Percentiles rank a stretch among this genome's conserved stretches.
Evolutionary conservation across 2,888 invertebrate genomes (phyloP).

Genomic region (Heliothis peltigera): DNA sequence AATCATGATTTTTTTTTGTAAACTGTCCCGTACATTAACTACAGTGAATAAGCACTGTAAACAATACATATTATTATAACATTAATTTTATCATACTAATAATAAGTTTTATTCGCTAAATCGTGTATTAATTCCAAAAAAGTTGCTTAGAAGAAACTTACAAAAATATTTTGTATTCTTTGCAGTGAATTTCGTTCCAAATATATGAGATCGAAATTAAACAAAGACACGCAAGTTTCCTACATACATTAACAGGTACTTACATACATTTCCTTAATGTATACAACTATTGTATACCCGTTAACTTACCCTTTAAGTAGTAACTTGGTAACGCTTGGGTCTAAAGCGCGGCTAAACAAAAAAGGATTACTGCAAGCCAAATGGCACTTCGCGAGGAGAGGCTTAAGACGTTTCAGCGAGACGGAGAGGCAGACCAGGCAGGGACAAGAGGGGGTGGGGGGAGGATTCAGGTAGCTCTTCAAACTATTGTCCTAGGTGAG

Average conservation of each 20-base stretch:
- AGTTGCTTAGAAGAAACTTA: too few species aligned
- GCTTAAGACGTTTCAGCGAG: conserved; percentile 49
- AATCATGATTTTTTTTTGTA: too few species aligned
- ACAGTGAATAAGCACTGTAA: too few species aligned
- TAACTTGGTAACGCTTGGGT: conserved; percentile 12
- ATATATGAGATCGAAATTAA: too few species aligned
- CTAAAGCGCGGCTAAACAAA: conserved; percentile 53
- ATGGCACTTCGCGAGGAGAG: conserved; percentile 54
- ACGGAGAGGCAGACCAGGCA: conserved; percentile 24
- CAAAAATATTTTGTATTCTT: too few species aligned
- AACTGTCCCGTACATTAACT: too few species aligned
- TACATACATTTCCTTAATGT: not conserved
- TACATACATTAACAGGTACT: too few species aligned
- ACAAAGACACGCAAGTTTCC: not conserved
- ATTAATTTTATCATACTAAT: too few species aligned
- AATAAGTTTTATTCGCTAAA: too few species aligned
- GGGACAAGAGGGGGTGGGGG: conserved; percentile 1
- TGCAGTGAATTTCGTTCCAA: too few species aligned
- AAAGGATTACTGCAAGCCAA: conserved; percentile 62
- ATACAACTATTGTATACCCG: conserved; percentile 1
- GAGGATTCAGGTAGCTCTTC: conserved; percentile 26
- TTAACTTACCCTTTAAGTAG: conserved; percentile 1
- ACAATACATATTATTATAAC: too few species aligned
- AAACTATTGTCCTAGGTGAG: conserved; percentile 12
- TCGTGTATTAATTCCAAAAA: too few species aligned